Evolutionary conservation across 2,888 invertebrate species (phyloP).

Genomic region (Heteromurus nitidus): DNA sequence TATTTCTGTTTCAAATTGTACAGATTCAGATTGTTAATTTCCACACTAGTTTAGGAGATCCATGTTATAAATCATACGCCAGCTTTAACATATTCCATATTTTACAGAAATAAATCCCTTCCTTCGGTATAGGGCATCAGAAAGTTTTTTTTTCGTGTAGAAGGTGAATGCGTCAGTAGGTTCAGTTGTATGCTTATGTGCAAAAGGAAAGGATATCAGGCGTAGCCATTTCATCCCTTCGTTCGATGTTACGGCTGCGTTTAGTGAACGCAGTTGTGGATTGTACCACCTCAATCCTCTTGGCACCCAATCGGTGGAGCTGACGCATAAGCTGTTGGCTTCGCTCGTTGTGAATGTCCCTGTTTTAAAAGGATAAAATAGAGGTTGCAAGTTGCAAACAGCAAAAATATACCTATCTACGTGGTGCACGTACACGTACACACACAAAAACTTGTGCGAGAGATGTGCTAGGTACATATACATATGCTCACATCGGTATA

Average conservation of each 20-base stretch:
- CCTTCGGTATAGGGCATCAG: no score
- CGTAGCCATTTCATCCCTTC: neutral
- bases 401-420: no score
- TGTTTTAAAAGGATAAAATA: constrained; percentile 36
- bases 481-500: no score
- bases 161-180: constrained; percentile 14
- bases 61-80: no score
- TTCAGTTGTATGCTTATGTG: constrained; percentile 7
- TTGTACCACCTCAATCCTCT: constrained; percentile 38
- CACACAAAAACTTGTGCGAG: no score
- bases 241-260: neutral
- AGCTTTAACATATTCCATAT: no score
- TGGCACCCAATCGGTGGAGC: constrained; percentile 18
- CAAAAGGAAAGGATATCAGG: neutral
- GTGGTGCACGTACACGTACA: neutral
- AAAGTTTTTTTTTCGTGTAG: no score
- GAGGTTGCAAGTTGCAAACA: constrained; percentile 1
- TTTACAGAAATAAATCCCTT: no score
- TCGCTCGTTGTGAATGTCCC: constrained; percentile 14
- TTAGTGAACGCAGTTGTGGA: constrained; percentile 2
- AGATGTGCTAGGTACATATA: no score
- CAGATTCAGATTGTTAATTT: no score
- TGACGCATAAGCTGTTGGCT: constrained; percentile 1
- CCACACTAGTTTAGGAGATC: no score
- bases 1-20: no score